Base-by-base conservation (phyloP, 2,797 vertebrate genomes). In the Menidia menidia region DNA sequence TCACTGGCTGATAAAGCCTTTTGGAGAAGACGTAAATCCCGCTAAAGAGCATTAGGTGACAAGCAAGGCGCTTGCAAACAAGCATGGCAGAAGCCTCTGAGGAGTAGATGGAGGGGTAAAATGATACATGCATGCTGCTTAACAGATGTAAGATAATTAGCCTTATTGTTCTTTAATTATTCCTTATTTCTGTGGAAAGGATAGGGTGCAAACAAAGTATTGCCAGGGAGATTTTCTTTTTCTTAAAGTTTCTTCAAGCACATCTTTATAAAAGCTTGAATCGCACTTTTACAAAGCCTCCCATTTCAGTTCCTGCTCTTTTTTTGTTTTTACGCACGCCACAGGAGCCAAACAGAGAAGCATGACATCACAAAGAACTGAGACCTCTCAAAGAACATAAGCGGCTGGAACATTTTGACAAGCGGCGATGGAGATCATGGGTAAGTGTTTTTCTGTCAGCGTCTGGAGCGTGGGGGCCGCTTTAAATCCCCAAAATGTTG, bases 21-120 rank as follows among this genome's bases (percentile, higher is more conserved):
- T 78, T 92, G 61, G 90, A 89, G 89, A 85, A 88, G 90, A 92
- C 91, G 91, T 87, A 95, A 95, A 95, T 94, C 93, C 89, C 52
- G 41, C 73, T 77, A 80, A 82, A 91, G 81, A 94, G 92, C 87
- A 86, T 96, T 94, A 93, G 81, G 84, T 88, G 73, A 82, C 89
- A 90, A 81, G 79, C 81, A 84, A 88, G 84, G 74, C 69, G 70
- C 80, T 79, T 82, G 72, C 86, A 81, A 90, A 87, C 88, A 90
- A 80, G 60, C 87, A 65, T 71, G 78, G 68, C 69, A 60, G 60
- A 66, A 72, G 77, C 64, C 77, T 18, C 3, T 10, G 33, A 61
- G 25, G 48, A 54, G 60, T 66, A 57, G 60, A 51, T 57, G 45
- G 55, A 30, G 54, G 64, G 47, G 77, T 77, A 51, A 69, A 72